Evolutionary conservation across 2,888 invertebrate species (phyloP), one percentile per base, ranked within the genome.

Genomic region (Leptinotarsa tumamoca): DNA sequence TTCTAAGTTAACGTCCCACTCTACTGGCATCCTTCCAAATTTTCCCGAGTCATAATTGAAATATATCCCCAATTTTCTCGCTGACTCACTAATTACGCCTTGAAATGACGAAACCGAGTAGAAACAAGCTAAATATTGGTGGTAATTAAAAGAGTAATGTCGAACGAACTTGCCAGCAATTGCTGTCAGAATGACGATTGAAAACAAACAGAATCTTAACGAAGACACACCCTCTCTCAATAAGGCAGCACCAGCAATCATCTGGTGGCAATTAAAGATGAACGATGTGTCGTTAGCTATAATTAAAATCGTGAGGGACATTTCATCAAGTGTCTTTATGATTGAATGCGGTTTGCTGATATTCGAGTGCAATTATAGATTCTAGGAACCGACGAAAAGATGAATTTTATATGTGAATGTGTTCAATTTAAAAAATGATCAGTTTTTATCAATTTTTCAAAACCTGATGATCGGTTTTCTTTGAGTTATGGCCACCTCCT

Each of bases 131-230:
- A 71, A 71, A 71, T 50, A 63, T 63, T 63, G 63, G 43, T 27
- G 17, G 63, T 71, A 23, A 61, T 68, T 73, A 68, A 68, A 73
- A 56, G 51, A 73, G 73, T 61, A 68, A 68, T 68, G 18, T 56
- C n/a, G 67, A 56, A 72, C 33, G 23, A 43, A 21, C 15, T 27
- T 66, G 63, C 27, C 73, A 63, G 63, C 66, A 73, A 73, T 73
- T 73, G 68, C 21, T 51, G 61, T 69, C 56, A 56, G 67, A 74
- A 33, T 17, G 54, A 67, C 27, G 72, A 80, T 78, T 73, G 74
- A 77, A 78, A 80, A 77, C 78, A 78, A 80, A 78, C 80, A 78
- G 71, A 77, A 77, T 78, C 74, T 77, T 77, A 77, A 79, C 77
- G 75, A 77, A 76, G 74, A 67, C 80, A 74, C 80, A 70, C 80